phyloP scores from a whole-genome alignment of 1,140 invertebrate genomes.

The Andricus grossulariae region DNA sequence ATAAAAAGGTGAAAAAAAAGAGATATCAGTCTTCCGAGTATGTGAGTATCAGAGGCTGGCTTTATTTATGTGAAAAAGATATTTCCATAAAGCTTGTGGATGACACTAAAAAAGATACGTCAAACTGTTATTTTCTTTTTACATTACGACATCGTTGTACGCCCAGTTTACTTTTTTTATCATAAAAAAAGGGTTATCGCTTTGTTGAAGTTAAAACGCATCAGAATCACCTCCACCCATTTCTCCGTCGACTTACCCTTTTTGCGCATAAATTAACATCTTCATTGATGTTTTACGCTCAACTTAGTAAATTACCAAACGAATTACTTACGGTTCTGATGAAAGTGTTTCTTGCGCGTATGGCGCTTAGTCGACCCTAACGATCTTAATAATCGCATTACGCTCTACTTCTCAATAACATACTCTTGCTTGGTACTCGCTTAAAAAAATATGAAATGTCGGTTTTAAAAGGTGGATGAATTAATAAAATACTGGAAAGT shows the following conservation, averaged over 20 bases:
- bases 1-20: no score
- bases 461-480: neutral
- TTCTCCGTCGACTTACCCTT: conserved; percentile 5
- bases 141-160: neutral
- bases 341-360: conserved; percentile 44
- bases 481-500: neutral
- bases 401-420: conserved; percentile 29
- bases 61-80: neutral
- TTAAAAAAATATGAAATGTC: neutral
- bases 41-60: no score
- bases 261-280: conserved; percentile 62
- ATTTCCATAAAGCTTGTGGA: neutral
- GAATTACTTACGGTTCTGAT: conserved; percentile 56
- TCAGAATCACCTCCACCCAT: conserved; percentile 17
- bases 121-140: neutral
- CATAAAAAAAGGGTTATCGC: conserved; percentile 1
- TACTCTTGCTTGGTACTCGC: conserved; percentile 4
- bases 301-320: conserved; percentile 57
- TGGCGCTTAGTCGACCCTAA: conserved; percentile 28
- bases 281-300: conserved; percentile 58
- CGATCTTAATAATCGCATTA: conserved; percentile 28
- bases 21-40: no score
- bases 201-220: conserved; percentile 3
- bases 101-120: neutral
- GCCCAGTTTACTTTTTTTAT: neutral